Conservation (phyloP, 2,888 invertebrate species). For the Notodonta ziczac region DNA sequence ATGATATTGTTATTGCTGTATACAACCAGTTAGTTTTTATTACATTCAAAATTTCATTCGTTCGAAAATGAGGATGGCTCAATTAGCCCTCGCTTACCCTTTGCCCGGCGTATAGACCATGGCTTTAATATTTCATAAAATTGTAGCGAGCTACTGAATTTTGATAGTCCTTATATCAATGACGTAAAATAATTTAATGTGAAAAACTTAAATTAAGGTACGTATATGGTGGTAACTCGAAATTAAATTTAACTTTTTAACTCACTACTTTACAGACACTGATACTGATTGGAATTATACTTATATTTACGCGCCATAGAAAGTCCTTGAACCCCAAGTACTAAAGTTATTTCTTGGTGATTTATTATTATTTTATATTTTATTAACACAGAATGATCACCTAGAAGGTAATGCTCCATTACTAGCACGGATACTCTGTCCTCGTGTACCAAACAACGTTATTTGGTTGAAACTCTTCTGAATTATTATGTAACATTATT, state of each 20-base stretch:
- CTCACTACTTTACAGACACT: no score
- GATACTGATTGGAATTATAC: no score
- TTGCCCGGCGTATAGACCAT: conserved; percentile 27
- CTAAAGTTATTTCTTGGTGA: no score
- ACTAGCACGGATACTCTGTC: no score
- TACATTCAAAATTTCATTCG: conserved; percentile 41
- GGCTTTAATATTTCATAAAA: conserved; percentile 26
- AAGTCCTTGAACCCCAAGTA: no score
- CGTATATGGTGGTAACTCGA: no score
- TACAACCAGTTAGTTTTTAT: conserved; percentile 39
- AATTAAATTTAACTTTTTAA: no score
- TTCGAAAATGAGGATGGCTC: conserved; percentile 42
- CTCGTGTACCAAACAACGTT: background rate
- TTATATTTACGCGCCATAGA: background rate
- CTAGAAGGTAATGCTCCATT: no score
- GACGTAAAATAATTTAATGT: background rate
- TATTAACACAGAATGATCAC: no score
- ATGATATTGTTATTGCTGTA: conserved; percentile 25
- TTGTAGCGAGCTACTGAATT: conserved; percentile 4
- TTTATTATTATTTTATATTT: no score
- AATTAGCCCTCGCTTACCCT: conserved; percentile 48
- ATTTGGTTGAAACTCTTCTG: background rate
- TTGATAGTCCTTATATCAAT: background rate
- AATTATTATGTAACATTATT: conserved; percentile 2
- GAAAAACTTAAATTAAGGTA: no score